These are phyloP conservation scores for Silurus lanzhouensis DNA, from an alignment of 2,797 vertebrate species.

Conservation along the genomic window DNA sequence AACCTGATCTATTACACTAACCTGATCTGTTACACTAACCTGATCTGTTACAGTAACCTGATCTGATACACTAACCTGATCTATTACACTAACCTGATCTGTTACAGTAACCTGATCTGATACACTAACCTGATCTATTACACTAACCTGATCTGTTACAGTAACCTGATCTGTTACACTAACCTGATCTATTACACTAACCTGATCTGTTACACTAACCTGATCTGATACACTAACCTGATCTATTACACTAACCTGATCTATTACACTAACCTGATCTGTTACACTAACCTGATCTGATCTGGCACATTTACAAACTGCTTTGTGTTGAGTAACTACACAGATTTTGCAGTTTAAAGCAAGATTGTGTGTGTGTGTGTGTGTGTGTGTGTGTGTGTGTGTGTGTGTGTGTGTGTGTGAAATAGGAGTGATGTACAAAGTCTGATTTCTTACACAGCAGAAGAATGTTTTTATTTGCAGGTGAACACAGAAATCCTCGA, in stretches of 20 bases:
- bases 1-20: not conserved
- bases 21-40: not conserved
- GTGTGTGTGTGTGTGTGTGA: too few relatives aligned
- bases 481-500: slow-evolving; percentile 88
- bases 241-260: not conserved
- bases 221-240: not conserved
- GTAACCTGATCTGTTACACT: not conserved
- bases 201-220: too few relatives aligned
- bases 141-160: not conserved
- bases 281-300: not conserved
- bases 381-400: too few relatives aligned
- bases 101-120: not conserved
- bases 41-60: not conserved
- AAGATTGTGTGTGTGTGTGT: too few relatives aligned
- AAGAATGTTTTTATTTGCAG: slow-evolving; percentile 65
- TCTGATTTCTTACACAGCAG: not conserved
- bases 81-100: not conserved
- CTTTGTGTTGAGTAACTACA: too few relatives aligned
- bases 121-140: not conserved
- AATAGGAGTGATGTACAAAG: too few relatives aligned
- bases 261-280: not conserved
- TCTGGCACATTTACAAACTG: not conserved
- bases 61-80: not conserved
- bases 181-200: too few relatives aligned
- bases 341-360: too few relatives aligned